Evolutionary conservation across 2,113 vertebrate species (phyloP).

Genomic region (Oryzias javanicus): DNA sequence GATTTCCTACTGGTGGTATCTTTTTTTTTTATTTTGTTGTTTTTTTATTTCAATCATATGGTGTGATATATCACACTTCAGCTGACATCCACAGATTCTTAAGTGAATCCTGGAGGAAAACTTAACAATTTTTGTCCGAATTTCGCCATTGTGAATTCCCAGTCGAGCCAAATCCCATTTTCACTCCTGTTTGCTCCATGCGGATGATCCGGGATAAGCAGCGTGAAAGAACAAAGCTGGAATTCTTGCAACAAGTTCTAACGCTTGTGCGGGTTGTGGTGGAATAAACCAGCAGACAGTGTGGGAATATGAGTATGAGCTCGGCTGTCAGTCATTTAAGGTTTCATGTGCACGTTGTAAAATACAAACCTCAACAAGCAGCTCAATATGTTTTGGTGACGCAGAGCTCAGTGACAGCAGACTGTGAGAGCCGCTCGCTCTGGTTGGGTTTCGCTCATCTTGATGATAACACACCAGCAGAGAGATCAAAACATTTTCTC

Average conservation of each 20-base stretch:
- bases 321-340: slow-evolving; percentile 15
- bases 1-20: slow-evolving; percentile 23
- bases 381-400: slow-evolving; percentile 27
- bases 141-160: slow-evolving; percentile 1
- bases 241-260: slow-evolving; percentile 14
- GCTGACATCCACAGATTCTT: slow-evolving; percentile 20
- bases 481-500: slow-evolving; percentile 58
- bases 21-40: no score
- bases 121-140: neutral
- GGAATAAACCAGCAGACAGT: slow-evolving; percentile 21
- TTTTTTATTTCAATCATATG: slow-evolving; percentile 20
- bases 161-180: slow-evolving; percentile 28
- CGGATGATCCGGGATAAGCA: slow-evolving; percentile 15
- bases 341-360: neutral
- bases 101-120: slow-evolving; percentile 18
- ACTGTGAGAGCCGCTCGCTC: neutral
- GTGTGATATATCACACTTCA: slow-evolving; percentile 50
- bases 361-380: slow-evolving; percentile 5
- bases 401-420: slow-evolving; percentile 18
- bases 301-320: slow-evolving; percentile 19
- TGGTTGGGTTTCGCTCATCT: slow-evolving; percentile 50
- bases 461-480: slow-evolving; percentile 42
- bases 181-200: slow-evolving; percentile 15
- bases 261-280: neutral
- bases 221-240: slow-evolving; percentile 15